Base-by-base conservation (phyloP, 2,797 vertebrate species). In the Tapera naevia region DNA sequence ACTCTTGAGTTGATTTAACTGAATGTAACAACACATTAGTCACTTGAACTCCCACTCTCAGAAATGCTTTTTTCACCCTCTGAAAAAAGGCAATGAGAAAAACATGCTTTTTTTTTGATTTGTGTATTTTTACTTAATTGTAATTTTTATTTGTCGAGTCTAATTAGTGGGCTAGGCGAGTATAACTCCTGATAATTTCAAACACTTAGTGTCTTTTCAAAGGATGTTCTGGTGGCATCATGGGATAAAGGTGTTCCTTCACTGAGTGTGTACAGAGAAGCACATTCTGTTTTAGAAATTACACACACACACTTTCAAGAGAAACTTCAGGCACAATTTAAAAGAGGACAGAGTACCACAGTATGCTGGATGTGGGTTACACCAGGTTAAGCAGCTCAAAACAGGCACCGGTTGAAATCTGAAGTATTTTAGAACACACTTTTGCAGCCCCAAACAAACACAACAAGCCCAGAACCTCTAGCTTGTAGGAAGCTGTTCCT, bases 1-100 rank as follows among this genome's bases (percentile, higher is more conserved):
- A 81, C 64, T 93, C 94, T 62, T 51, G 30, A 88, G 27, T 39
- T 84, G 80, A 87, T 87, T 76, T 91, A 91, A 91, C 74, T 4
- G 24, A 90, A 76, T 35, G 51, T 61, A 91, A 88, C 84, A 90
- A 80, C 75, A 79, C 50, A 83, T 93, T 65, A 92, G 41, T 90
- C 86, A 82, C 57, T 57, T 5, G 1, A 88, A 81, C 51, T 74
- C 58, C 64, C 13, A 15, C 85, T 64, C 81, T 53, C 45, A 88
- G 73, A 88, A 94, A 90, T 5, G 62, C 10, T 85, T 94, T 88
- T 65, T 79, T 86, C 62, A 88, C 9, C 19, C 33, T 82, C 39
- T 86, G 71, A 84, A 69, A 76, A 81, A 65, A 86, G 75, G 58
- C 41, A 83, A 76, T 30, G 17, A 74, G 22, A 76, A 37, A 89